A percentile compares a stretch with the other conserved stretches of the same genome.
Conservation (phyloP, 2,113 vertebrate genomes). For the Dryoscopus gambensis region DNA sequence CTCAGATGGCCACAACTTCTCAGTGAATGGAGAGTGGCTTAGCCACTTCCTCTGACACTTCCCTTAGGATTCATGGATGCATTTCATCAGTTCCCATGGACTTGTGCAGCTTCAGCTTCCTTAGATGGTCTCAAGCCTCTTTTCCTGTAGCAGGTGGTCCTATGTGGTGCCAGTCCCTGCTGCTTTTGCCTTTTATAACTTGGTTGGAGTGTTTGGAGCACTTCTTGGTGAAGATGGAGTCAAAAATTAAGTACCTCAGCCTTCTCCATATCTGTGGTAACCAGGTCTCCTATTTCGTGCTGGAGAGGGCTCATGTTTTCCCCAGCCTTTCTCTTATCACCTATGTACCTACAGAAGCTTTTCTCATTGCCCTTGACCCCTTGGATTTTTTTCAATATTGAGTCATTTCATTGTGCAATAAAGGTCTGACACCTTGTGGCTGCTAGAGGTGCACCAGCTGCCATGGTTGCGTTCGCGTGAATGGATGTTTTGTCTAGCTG, state of each 20-base stretch:
- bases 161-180: background rate
- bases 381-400: background rate
- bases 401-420: background rate
- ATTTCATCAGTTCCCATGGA: background rate
- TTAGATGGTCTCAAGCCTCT: background rate
- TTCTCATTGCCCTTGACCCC: background rate
- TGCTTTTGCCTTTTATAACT: background rate
- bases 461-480: rapidly evolving
- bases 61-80: background rate
- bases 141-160: background rate
- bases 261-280: background rate
- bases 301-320: background rate
- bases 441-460: background rate
- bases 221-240: background rate
- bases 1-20: background rate
- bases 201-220: background rate
- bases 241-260: background rate
- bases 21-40: background rate
- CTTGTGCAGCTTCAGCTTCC: background rate
- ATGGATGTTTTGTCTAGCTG: background rate
- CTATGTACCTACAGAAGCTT: background rate
- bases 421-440: background rate
- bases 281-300: background rate
- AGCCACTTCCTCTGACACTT: background rate
- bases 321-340: background rate